These are phyloP conservation scores for Digitonthophagus gazella DNA, from an alignment of 2,888 invertebrate genomes.

Conservation along the genomic window DNA sequence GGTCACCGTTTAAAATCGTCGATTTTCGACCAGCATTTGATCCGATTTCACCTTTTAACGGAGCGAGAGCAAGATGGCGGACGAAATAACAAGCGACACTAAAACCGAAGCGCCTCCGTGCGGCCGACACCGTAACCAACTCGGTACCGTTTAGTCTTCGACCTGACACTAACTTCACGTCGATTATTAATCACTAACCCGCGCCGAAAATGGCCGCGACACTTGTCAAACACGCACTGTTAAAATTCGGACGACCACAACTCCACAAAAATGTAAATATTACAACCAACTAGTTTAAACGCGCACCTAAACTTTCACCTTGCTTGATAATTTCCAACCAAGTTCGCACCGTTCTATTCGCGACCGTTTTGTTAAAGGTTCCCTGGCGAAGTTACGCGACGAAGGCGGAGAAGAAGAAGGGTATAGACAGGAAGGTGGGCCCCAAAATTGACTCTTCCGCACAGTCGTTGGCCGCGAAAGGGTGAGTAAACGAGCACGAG, in stretches of 20 bases:
- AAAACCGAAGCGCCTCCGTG: constrained; percentile 58
- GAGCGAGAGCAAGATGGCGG: constrained; percentile 91
- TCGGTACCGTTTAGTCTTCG: constrained; percentile 39
- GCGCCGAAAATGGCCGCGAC: constrained; percentile 49
- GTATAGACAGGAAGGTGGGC: constrained; percentile 48
- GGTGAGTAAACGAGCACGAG: constrained; percentile 55
- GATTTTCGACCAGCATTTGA: constrained; percentile 68
- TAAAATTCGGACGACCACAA: constrained; percentile 46
- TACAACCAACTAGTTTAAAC: constrained; percentile 21
- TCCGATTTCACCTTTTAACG: constrained; percentile 83
- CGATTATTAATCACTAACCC: neutral
- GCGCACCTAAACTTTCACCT: no score
- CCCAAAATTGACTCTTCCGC: constrained; percentile 56
- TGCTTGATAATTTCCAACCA: no score
- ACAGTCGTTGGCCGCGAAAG: constrained; percentile 67
- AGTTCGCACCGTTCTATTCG: neutral
- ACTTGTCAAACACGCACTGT: constrained; percentile 57
- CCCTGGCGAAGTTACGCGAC: constrained; percentile 44
- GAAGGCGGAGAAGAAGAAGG: constrained; percentile 50
- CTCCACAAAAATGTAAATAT: constrained; percentile 52
- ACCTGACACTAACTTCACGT: neutral
- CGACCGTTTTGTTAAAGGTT: neutral
- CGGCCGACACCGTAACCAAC: constrained; percentile 51
- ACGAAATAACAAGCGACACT: constrained; percentile 80
- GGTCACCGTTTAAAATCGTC: constrained; percentile 56